Base-by-base conservation (phyloP, 1,140 invertebrate genomes). In the Phymastichus coffea region DNA sequence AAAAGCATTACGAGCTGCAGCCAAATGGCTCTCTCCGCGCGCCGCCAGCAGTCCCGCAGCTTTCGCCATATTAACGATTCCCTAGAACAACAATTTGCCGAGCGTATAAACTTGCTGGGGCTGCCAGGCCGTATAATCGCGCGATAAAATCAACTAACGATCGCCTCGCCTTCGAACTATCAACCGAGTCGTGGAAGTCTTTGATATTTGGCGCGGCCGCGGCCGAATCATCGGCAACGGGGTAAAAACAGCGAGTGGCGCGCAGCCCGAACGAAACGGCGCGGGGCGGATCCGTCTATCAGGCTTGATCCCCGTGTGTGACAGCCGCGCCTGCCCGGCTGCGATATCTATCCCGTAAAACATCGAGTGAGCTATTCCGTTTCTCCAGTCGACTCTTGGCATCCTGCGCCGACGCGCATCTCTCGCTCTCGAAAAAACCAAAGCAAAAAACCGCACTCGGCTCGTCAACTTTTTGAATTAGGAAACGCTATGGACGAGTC, bases 301-400 rank as follows among this genome's bases (percentile, higher is more conserved):
- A 77, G 77, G 73, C 76, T 78, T 78, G 75, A 79, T 78, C 71
- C 74, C 69, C 67, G 69, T 70, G 71, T 78, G 77, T 74, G 76
- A 79, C 76, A 76, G 73, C 73, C 68, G 74, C 71, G 63, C 64
- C 66, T 68, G n/a, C n/a, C 75, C 70, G 70, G 75, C 74, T 79
- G 76, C n/a, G n/a, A n/a, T n/a, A 79, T 79, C 77, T 77, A 79
- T 79, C 76, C 72, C 75, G 77, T 77, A 75, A 79, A 79, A 78
- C 76, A 76, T 77, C 76, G 77, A 77, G 74, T 75, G 73, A 74
- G 70, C 68, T 78, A 77, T 79, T 77, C 74, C 73, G 72, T 76
- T 78, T 76, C 74, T 77, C 74, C 75, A 74, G 71, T 66, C 66
- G 61, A 66, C 41, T 61, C n/a, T n/a, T n/a, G n/a, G n/a, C n/a